phyloP scores from a whole-genome alignment of 2,113 vertebrate genomes.

The Pygoscelis antarcticus region DNA sequence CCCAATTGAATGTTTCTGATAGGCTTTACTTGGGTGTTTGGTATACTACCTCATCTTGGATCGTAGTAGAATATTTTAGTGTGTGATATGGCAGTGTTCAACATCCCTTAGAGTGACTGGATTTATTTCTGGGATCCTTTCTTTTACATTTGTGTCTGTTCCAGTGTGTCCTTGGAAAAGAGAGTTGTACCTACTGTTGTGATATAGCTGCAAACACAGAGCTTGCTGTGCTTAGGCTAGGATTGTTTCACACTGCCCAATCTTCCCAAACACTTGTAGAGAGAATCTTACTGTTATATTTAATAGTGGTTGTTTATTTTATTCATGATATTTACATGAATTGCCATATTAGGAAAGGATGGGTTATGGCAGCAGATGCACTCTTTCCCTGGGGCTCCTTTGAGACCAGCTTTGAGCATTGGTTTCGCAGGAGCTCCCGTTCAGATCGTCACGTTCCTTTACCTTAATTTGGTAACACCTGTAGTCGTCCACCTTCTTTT shows the following conservation, averaged over 20 bases:
- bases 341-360: neutral
- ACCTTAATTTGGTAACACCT: neutral
- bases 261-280: neutral
- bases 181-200: neutral
- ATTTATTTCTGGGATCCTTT: constrained; percentile 1
- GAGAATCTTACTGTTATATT: neutral
- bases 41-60: neutral
- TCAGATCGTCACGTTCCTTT: neutral
- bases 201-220: neutral
- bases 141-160: neutral
- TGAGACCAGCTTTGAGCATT: neutral
- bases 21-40: neutral
- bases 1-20: neutral
- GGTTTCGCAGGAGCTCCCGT: neutral
- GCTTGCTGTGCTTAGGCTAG: neutral
- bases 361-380: neutral
- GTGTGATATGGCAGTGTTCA: neutral
- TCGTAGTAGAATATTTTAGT: neutral
- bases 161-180: neutral
- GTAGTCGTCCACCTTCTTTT: neutral
- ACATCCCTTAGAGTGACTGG: neutral
- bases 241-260: neutral
- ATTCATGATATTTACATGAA: neutral
- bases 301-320: neutral
- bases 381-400: neutral